Evolutionary conservation across 2,797 vertebrate species (phyloP), one percentile per base, ranked within the genome.

Genomic region (Bufotes viridis): DNA sequence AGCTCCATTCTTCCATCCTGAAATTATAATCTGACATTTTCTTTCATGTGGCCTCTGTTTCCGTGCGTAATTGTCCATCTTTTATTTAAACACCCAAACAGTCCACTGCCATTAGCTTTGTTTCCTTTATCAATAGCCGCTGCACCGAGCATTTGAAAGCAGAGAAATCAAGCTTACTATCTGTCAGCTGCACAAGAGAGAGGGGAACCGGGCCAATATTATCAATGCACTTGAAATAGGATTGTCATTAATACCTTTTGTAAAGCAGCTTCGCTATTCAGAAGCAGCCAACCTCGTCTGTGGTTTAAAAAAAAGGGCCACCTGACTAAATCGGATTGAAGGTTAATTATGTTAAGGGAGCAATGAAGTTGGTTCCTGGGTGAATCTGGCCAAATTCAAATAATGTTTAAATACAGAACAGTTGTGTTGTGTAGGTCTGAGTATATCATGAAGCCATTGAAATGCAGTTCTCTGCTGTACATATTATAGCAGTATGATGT

Each of bases 231-330:
- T 75, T 24, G 61, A 89, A 89, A 85, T 75, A 22, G 67, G 75
- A 78, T 78, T 78, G 88, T 78, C 88, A 89, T 78, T 61, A 86
- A 89, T 86, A 86, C 84, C 72, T 81, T 89, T 86, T 89, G 70
- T 69, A 69, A 86, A 82, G 70, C 88, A 57, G 29, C 84, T 86
- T 78, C 34, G 18, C 80, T 78, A 85, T 89, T 85, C 67, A 85
- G 83, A 84, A 10, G 78, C 82, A 89, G 87, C 69, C 87, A 88
- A 78, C 60, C 87, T 69, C 72, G 49, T 88, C 82, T 55, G 78
- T 74, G 76, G 76, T 81, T 80, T 24, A 79, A 84, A 74, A 42
- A 42, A 42, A 42, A 51, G 11, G 82, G 72, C 51, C 81, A 87
- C 72, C 81, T 78, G 72, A 87, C 84, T 87, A 83, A 84, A 79